Evolutionary conservation across 2,888 invertebrate genomes (phyloP).

Genomic region (Callyntrura guangdongensis): DNA sequence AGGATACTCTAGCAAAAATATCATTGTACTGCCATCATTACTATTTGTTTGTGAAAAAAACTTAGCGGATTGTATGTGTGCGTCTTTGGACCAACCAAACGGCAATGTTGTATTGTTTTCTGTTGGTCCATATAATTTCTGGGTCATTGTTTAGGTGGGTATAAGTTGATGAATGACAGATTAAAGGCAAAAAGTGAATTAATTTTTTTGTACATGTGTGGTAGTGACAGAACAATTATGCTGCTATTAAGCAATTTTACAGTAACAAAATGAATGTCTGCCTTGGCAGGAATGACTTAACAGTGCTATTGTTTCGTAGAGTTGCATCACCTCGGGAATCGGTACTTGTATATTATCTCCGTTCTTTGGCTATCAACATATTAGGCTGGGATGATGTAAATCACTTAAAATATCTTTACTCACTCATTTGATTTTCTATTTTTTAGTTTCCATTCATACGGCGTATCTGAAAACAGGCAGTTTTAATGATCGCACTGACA

Average conservation of each 20-base stretch:
- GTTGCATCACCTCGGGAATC: too few relatives aligned
- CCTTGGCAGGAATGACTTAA: too few relatives aligned
- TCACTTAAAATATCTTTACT: background rate
- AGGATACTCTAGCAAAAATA: conserved; percentile 9
- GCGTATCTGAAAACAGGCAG: too few relatives aligned
- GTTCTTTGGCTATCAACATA: too few relatives aligned
- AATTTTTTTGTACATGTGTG: background rate
- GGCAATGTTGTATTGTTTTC: background rate
- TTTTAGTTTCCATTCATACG: background rate
- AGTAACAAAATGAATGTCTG: too few relatives aligned
- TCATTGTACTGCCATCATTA: background rate
- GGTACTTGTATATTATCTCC: too few relatives aligned
- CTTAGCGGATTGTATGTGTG: background rate
- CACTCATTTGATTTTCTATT: background rate
- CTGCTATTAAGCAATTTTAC: conserved; percentile 20
- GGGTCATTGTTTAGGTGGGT: conserved; percentile 44
- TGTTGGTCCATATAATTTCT: conserved; percentile 18
- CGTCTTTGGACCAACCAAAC: background rate
- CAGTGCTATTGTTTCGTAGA: too few relatives aligned
- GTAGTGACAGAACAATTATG: background rate
- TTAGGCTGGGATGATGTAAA: background rate
- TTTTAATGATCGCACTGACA: background rate
- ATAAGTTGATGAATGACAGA: background rate
- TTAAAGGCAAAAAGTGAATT: conserved; percentile 20
- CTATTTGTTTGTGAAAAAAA: background rate